Base-by-base conservation (phyloP, 2,113 vertebrate genomes). In the Bubo bubo region DNA sequence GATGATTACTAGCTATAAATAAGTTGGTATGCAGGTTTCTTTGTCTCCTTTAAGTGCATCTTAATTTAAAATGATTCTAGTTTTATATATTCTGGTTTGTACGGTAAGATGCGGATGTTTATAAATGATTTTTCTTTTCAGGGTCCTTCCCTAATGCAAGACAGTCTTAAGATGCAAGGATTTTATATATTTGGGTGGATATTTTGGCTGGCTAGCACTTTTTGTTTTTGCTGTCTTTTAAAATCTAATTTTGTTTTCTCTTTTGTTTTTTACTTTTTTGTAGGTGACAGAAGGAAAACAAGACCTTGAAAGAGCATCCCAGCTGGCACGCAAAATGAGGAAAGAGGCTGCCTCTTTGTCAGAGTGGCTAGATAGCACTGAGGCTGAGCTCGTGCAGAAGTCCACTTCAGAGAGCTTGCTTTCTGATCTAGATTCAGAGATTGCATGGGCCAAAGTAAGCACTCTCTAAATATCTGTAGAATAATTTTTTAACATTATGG, bases 241-340 rank as follows among this genome's bases (percentile, higher is more conserved):
- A 87, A 93, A 81, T 47, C 11, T 41, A 10, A 6, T 20, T 86
- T 90, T 50, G 4, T 71, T 88, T 47, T 53, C 0, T 41, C 39
- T 41, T 41, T 41, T 41, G 39, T 32, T 55, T 64, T 26, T 41
- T 20, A 6, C 4, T 53, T 70, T 68, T 74, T 24, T 26, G 10
- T 86, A 99, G 99, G 99, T 99, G 77, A 99, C 99, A 0, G 99
- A 99, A 93, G 99, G 99, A 17, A 99, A 99, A 71, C 99, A 99
- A 96, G 99, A 99, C 70, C 97, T 99, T 3, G 99, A 99, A 93
- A 99, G 98, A 94, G 99, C 99, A 23, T 97, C 99, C 13, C 98
- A 98, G 62, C 96, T 99, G 76, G 98, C 99, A 62, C 98, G 98
- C 55, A 99, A 97, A 95, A 97, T 99, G 96, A 99, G 95, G 91